Base-by-base conservation (phyloP, 2,888 invertebrate genomes). In the Lasioglossum calceatum region DNA sequence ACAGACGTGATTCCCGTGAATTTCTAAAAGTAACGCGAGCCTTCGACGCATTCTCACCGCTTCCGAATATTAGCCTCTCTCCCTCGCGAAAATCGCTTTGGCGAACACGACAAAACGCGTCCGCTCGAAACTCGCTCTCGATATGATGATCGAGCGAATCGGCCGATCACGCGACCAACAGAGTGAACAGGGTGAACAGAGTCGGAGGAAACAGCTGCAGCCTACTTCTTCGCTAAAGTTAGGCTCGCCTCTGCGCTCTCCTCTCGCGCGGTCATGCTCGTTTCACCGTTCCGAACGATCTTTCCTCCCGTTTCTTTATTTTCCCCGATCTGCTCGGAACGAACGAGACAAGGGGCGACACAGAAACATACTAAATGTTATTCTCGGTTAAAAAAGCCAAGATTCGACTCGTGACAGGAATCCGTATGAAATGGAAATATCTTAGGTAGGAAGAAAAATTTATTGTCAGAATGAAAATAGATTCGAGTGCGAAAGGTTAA, bases 181-280 rank as follows among this genome's bases (percentile, higher is more conserved):
- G n/a, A n/a, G n/a, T 3, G 54, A 54, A 44, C 14, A 44, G 14
- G 44, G 12, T 5, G 79, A 77, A 82, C 61, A 3, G 84, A 86
- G 80, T 74, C 79, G 73, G 78, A 76, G 82, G 75, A 87, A 93
- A 92, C 93, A 94, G 93, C 93, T 93, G 92, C 93, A 94, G 92
- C 93, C 93, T 92, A 93, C 89, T 93, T 94, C 88, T 89, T 88
- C 81, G 90, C 93, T 93, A 94, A 92, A 93, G 90, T 93, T 93
- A 93, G 83, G 84, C 81, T 85, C 82, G 39, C 73, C 12, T 19
- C 14, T 73, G 64, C 71, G 77, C 81, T 78, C 86, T 77, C 67
- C 71, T 61, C 79, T 73, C 81, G 78, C 44, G 27, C 47, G 36
- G 50, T 79, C 78, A 42, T 76, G 32, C 73, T 58, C 67, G 7